Base-by-base conservation (phyloP, 1,140 invertebrate species). In the Micrasema minimum region DNA sequence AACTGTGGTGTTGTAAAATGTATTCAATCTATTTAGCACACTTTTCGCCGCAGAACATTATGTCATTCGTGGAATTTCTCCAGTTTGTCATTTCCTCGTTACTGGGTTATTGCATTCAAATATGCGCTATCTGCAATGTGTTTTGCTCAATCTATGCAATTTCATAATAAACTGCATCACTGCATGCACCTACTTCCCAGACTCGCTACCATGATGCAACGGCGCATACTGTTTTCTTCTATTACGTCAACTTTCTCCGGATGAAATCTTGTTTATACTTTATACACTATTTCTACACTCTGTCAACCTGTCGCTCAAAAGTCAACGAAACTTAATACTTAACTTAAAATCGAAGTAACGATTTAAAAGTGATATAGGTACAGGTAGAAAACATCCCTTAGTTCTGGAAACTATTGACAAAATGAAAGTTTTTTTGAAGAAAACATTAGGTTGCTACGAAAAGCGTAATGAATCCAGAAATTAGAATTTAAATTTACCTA, bases 21-120 rank as follows among this genome's bases (percentile, higher is more conserved):
- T 31, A 31, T n/a, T n/a, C 37, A 18, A 16, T 18, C 16, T 41
- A 64, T 46, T 46, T 64, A 46, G 59, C 43, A 45, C 59, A 64
- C 59, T 26, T 46, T 64, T 64, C 37, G 43, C 59, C 59, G 43
- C 11, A 26, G 45, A 45, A 64, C 22, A 64, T 64, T 64, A 48
- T 46, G 59, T 64, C 59, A 64, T 26, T 23, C 16, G 43, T 23
- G 46, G 66, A 51, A 69, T 69, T 69, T 69, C 66, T 61, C 66
- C 66, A 37, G 7, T 67, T 31, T 31, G 31, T 59, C 66, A 46
- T 69, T 69, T 69, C 66, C 66, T 69, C 66, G 53, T 69, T 69
- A 69, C 14, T 69, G 38, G 48, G 37, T 68, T 68, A 68, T 68
- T 69, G 22, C 50, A 45, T 59, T 69, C 66, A 50, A 69, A 61